Evolutionary conservation across 2,888 invertebrate species (phyloP).

Genomic region (Drosophila flavopinicola): DNA sequence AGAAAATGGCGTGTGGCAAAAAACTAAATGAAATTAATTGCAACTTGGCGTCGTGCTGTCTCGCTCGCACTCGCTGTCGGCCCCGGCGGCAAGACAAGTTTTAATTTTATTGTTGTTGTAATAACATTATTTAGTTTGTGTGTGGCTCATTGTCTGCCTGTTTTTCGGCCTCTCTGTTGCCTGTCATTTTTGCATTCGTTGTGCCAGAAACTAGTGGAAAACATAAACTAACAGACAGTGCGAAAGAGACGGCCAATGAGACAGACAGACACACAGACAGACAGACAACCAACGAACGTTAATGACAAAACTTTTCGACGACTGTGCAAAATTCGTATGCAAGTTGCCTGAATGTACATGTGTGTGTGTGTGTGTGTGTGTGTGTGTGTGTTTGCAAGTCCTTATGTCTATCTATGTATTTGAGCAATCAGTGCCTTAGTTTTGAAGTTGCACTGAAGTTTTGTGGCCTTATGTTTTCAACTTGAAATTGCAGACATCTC

Average conservation of each 20-base stretch:
- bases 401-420: conserved; percentile 46
- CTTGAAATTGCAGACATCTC: conserved; percentile 31
- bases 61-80: conserved; percentile 32
- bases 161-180: conserved; percentile 40
- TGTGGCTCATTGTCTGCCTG: conserved; percentile 43
- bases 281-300: conserved; percentile 64
- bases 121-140: conserved; percentile 74
- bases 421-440: conserved; percentile 68
- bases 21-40: conserved; percentile 80
- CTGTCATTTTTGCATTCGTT: conserved; percentile 73
- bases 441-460: conserved; percentile 65
- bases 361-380: conserved; percentile 24
- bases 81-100: conserved; percentile 45
- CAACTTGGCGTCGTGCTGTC: conserved; percentile 59
- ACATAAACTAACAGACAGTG: conserved; percentile 62
- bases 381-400: conserved; percentile 15
- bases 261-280: conserved; percentile 8
- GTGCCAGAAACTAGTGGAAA: conserved; percentile 55
- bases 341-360: conserved; percentile 43
- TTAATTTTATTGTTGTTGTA: conserved; percentile 76
- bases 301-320: conserved; percentile 78
- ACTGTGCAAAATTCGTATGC: conserved; percentile 69
- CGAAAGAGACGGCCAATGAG: conserved; percentile 14
- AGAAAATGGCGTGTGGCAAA: conserved; percentile 69
- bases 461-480: conserved; percentile 62